These are phyloP conservation scores for Drosophila tanythrix DNA, from an alignment of 2,888 invertebrate genomes.

Conservation along the genomic window DNA sequence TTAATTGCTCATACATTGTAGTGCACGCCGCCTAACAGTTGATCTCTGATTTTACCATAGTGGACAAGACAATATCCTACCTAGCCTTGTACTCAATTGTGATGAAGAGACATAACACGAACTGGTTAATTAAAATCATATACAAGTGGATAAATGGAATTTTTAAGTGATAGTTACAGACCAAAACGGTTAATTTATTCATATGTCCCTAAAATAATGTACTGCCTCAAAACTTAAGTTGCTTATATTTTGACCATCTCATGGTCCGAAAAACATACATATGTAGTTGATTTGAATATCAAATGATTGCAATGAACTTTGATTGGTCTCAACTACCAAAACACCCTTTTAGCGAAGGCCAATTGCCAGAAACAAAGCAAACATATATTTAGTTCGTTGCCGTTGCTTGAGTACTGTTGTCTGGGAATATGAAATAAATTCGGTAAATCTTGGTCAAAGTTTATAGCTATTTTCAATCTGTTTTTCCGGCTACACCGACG, in stretches of 20 bases:
- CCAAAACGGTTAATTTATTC: neutral
- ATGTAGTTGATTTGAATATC: neutral
- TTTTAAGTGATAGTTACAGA: neutral
- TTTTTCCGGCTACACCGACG: conserved; percentile 23
- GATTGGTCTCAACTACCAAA: conserved; percentile 7
- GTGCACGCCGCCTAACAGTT: neutral
- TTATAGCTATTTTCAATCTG: conserved; percentile 66
- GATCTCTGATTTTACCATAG: neutral
- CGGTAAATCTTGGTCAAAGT: conserved; percentile 69
- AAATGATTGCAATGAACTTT: conserved; percentile 11
- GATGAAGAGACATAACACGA: neutral
- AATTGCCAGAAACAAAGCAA: conserved; percentile 1
- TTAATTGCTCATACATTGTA: conserved; percentile 6
- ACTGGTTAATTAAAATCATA: neutral
- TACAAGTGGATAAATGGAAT: neutral
- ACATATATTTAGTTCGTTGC: neutral
- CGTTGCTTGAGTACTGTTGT: conserved; percentile 16
- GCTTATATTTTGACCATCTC: neutral
- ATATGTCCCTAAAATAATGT: neutral
- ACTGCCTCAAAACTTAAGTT: neutral
- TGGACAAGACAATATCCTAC: neutral
- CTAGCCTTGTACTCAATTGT: neutral
- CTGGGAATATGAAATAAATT: conserved; percentile 59
- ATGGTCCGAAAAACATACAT: neutral
- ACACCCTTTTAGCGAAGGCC: conserved; percentile 2